A percentile compares a stretch with the other conserved stretches of the same genome.
These are phyloP conservation scores for Ancistrus triradiatus DNA, from an alignment of 2,113 vertebrate genomes.

Conservation along the genomic window DNA sequence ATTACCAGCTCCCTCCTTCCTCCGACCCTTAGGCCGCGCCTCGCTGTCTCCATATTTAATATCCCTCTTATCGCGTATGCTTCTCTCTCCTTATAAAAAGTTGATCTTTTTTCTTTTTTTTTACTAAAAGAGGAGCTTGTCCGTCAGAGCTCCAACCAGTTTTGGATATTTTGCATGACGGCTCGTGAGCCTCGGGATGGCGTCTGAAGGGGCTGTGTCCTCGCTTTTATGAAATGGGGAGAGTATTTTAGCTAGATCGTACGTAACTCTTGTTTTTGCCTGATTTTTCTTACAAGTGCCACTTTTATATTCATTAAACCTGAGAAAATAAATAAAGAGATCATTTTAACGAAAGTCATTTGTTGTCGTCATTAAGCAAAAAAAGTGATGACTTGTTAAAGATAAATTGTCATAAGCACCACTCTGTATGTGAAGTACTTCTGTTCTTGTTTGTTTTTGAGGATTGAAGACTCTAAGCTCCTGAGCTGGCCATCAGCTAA, in stretches of 20 bases:
- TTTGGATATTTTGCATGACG: not conserved
- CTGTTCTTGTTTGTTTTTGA: too few species aligned
- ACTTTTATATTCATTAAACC: slow-evolving; percentile 42
- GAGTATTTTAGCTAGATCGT: slow-evolving; percentile 25
- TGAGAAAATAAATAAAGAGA: slow-evolving; percentile 64
- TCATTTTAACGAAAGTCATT: slow-evolving; percentile 21
- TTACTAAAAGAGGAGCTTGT: slow-evolving; percentile 27
- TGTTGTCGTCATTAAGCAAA: too few species aligned
- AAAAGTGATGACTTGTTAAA: too few species aligned
- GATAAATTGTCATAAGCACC: too few species aligned
- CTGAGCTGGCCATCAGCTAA: too few species aligned
- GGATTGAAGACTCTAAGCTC: too few species aligned
- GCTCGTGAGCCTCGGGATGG: too few species aligned
- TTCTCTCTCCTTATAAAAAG: slow-evolving; percentile 28
- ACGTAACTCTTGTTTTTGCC: slow-evolving; percentile 44
- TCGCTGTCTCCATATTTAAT: slow-evolving; percentile 34
- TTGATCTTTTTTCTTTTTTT: slow-evolving; percentile 51
- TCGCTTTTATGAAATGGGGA: slow-evolving; percentile 8
- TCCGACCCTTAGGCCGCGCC: slow-evolving; percentile 1
- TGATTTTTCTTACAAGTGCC: slow-evolving; percentile 27
- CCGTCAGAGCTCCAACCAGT: slow-evolving; percentile 56
- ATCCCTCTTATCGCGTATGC: slow-evolving; percentile 48
- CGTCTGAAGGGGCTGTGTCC: slow-evolving; percentile 9
- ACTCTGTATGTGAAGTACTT: too few species aligned
- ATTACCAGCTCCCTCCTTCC: slow-evolving; percentile 82